These are phyloP conservation scores for Pantherophis guttatus DNA, from an alignment of 2,113 vertebrate species.

Conservation along the genomic window DNA sequence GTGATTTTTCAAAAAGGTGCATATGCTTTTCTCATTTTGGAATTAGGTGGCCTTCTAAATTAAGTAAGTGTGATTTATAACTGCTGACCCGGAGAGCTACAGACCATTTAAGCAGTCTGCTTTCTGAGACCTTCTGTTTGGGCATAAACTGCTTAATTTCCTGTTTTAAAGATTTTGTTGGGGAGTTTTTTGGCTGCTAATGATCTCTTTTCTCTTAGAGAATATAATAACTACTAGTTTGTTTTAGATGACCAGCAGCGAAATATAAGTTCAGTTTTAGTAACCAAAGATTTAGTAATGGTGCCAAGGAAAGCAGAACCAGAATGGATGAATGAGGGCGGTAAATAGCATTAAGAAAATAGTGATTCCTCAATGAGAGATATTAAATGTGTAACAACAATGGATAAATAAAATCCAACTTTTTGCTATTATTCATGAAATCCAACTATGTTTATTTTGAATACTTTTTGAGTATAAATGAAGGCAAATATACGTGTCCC, in stretches of 20 bases:
- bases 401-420: background rate
- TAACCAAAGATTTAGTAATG: background rate
- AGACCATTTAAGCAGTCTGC: background rate
- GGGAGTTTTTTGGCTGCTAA: background rate
- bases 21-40: background rate
- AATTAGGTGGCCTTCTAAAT: background rate
- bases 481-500: background rate
- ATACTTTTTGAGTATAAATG: background rate
- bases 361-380: background rate
- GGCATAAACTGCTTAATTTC: background rate
- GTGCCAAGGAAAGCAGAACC: background rate
- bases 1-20: background rate
- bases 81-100: background rate
- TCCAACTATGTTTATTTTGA: background rate
- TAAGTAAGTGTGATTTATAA: background rate
- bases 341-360: background rate
- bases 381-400: background rate
- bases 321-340: background rate
- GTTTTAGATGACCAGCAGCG: background rate
- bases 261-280: slow-evolving; percentile 8
- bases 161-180: background rate
- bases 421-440: background rate
- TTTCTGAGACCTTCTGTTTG: background rate
- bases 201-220: background rate
- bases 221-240: background rate